Base-by-base conservation (phyloP, 2,888 invertebrate genomes). In the Lepidochrysops patricia region DNA sequence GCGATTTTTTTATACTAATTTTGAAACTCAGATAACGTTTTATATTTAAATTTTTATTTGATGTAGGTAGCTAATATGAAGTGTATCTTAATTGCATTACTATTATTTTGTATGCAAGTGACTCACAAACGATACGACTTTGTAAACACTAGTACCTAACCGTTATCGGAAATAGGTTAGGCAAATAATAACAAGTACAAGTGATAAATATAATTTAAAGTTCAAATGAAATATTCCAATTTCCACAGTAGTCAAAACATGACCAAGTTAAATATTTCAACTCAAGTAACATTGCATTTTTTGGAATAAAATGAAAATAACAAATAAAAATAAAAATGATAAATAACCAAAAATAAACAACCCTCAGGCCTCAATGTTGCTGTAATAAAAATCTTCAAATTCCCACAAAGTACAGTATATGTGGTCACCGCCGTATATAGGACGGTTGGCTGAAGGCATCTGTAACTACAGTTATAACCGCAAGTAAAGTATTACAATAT, bases 381-480 rank as follows among this genome's bases (percentile, higher is more conserved):
- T 7, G 1, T 9, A 9, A 9, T 29, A 29, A 29, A 29, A 29
- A 29, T 29, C 3, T 43, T 43, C 12, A 9, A 12, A 15, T 27
- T 29, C 19, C 54, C 54, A 4, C 29, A 29, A 27, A 32, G 29
- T 9, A 19, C 12, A 19, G 19, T 19, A 32, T 29, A 32, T 54
- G 54, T 54, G 54, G 54, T 54, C 3, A 54, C 27, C 19, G 7
- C 9, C 29, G 54, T 29, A 54, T 29, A 27, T 54, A 32, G 32
- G 29, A 54, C 54, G 19, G 54, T 54, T 29, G 54, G 5, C 27
- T 32, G 54, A 15, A 19, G 32, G 15, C 54, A 54, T 54, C 32
- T 32, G 52, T 27, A 43, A 9, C 43, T 43, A 52, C 52, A 27
- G 54, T 32, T 54, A 54, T 54, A 54, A 32, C 32, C 54, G 54